Evolutionary conservation across 2,113 vertebrate genomes (phyloP).

Genomic region (Himantopus leucocephalus): DNA sequence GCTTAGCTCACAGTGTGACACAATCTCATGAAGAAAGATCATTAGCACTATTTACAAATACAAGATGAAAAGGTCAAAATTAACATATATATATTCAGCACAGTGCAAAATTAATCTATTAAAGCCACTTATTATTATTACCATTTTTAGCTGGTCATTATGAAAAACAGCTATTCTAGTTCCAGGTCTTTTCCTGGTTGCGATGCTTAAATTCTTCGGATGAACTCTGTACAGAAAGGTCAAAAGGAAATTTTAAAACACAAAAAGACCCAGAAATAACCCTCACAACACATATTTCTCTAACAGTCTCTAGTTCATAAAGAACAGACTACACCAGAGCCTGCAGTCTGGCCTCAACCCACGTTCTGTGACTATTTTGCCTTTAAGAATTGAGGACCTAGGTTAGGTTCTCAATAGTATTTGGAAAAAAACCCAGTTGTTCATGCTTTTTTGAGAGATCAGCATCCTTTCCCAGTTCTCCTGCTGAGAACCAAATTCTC

Average conservation of each 20-base stretch:
- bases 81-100: not conserved
- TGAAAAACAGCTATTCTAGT: slow-evolving; percentile 40
- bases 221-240: slow-evolving; percentile 45
- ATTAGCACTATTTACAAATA: not conserved
- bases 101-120: not conserved
- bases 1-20: not conserved
- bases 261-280: not conserved
- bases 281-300: not conserved
- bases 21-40: not conserved
- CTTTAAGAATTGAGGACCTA: not conserved
- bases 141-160: slow-evolving; percentile 43
- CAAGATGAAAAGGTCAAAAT: not conserved
- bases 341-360: not conserved
- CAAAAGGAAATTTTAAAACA: not conserved
- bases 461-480: not conserved
- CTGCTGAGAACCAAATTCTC: not conserved
- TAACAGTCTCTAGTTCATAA: not conserved
- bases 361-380: not conserved
- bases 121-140: slow-evolving; percentile 47
- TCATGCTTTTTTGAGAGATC: not conserved
- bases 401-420: not conserved
- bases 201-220: slow-evolving; percentile 38
- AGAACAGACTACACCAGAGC: not conserved
- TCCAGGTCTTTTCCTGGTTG: slow-evolving; percentile 69
- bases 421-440: not conserved